phyloP scores from a whole-genome alignment of 2,113 vertebrate genomes.

The Corydoras maculifer region DNA sequence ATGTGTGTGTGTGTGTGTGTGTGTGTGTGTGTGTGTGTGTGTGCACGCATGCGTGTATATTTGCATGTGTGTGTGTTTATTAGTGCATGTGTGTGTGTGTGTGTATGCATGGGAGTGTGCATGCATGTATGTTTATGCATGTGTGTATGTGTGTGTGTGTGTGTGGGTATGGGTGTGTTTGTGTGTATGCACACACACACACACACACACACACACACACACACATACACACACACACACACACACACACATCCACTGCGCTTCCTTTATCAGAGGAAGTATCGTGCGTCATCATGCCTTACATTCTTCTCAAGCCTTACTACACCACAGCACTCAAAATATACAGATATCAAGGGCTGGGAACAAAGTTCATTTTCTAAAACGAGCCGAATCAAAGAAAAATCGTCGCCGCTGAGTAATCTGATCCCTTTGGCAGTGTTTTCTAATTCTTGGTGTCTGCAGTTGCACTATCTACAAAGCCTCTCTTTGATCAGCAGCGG shows the following conservation, averaged over 20 bases:
- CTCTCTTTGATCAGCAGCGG: slow-evolving; percentile 74
- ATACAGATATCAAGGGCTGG: slow-evolving; percentile 36
- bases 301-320: slow-evolving; percentile 23
- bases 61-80: no score
- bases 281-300: slow-evolving; percentile 26
- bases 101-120: no score
- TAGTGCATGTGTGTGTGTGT: no score
- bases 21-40: no score
- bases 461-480: slow-evolving; percentile 70
- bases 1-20: no score
- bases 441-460: slow-evolving; percentile 52
- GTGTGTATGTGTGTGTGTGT: no score
- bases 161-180: no score
- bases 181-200: neutral
- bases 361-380: slow-evolving; percentile 32
- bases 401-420: slow-evolving; percentile 49
- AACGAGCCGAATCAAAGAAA: slow-evolving; percentile 24
- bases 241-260: slow-evolving; percentile 42
- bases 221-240: slow-evolving; percentile 30
- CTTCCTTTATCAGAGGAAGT: slow-evolving; percentile 28
- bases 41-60: no score
- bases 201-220: slow-evolving; percentile 14
- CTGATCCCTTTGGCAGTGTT: slow-evolving; percentile 57
- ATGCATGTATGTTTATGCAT: no score
- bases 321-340: slow-evolving; percentile 29